phyloP scores from a whole-genome alignment of 2,888 invertebrate species.

The Syrista parreyssii region DNA sequence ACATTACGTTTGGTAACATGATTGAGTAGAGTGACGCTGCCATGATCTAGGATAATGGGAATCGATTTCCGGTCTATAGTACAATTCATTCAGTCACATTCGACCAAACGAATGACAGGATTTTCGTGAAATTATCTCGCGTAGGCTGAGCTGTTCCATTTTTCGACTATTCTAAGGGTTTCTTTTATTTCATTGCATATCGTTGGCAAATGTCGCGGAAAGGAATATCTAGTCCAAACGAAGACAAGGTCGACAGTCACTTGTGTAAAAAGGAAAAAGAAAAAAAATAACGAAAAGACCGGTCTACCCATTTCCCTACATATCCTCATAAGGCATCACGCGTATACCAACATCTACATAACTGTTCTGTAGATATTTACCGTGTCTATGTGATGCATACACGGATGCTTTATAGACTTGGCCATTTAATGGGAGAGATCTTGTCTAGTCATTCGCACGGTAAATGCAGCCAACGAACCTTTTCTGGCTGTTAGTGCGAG shows the following conservation, averaged over 20 bases:
- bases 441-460: neutral
- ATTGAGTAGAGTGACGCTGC: neutral
- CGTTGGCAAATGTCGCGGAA: neutral
- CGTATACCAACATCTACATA: neutral
- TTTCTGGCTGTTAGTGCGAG: neutral
- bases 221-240: neutral
- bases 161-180: neutral
- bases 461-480: neutral
- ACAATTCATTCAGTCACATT: neutral
- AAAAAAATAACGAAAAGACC: constrained; percentile 19
- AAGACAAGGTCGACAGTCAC: constrained; percentile 6
- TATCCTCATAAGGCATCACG: constrained; percentile 24
- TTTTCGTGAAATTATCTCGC: neutral
- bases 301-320: constrained; percentile 47
- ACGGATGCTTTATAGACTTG: neutral
- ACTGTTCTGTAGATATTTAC: neutral
- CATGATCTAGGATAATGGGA: neutral
- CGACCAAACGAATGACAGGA: neutral
- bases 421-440: neutral
- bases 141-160: neutral
- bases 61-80: neutral
- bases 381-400: neutral
- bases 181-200: neutral
- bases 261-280: neutral
- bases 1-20: neutral